Evolutionary conservation across 2,888 invertebrate genomes (phyloP), one percentile per base, ranked within the genome.

Genomic region (Iphiclides podalirius): DNA sequence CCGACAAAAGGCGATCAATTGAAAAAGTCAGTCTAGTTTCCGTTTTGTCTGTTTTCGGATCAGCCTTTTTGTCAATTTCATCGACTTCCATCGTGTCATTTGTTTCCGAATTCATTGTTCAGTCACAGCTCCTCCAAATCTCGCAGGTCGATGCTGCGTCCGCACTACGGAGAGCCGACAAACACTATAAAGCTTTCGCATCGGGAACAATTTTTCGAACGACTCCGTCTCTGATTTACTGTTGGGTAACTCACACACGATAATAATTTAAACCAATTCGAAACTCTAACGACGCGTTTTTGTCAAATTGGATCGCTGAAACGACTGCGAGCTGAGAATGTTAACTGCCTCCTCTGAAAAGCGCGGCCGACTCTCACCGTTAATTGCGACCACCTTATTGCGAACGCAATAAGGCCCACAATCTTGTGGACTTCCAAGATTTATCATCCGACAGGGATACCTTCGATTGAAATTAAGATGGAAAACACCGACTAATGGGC

Each of bases 401-500:
- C 0, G 6, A 3, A 2, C 0, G 0, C 0, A 0, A 52, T 71
- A 80, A 50, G 57, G 70, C 64, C 57, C 14, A 70, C 50, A 67
- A 59, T 78, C 23, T 53, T 49, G 47, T 66, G 61, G 28, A 51
- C 50, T 52, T 56, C 50, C 53, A 58, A 63, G 40, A 51, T 45
- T 41, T 33, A 51, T 45, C 63, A 55, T 60, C 61, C 72, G 60
- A 59, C 63, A 70, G 67, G 66, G 66, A 70, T 71, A 68, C 72
- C 72, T 70, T 69, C 73, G 70, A 70, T 70, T 62, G 65, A 74
- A 84, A 87, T 88, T 75, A 86, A 88, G 88, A 88, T 80, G 78
- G 68, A 87, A 71, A 78, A 72, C 67, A 59, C 75, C 69, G 68
- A 66, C 84, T 87, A 87, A 87, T 87, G 88, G 88, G 87, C 87